Percentiles rank a stretch among this genome's conserved stretches.
phyloP scores from a whole-genome alignment of 2,113 vertebrate genomes.

The Chrysochloris asiatica region DNA sequence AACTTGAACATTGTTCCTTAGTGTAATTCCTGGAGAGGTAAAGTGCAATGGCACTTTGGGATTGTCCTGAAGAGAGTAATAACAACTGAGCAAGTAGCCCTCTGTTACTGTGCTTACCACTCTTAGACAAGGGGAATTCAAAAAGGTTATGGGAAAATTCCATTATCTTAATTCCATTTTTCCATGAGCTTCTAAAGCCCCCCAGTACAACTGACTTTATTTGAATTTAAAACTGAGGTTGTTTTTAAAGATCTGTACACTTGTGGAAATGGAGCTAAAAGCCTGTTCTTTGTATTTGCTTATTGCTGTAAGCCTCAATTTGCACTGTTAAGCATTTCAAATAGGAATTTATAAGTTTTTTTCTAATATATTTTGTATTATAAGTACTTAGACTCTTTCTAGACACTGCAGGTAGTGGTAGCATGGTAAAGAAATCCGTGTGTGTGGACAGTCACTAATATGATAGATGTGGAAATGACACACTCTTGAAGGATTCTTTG shows the following conservation, averaged over 20 bases:
- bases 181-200: no score
- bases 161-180: no score
- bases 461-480: not conserved
- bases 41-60: not conserved
- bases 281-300: not conserved
- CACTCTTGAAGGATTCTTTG: not conserved
- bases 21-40: not conserved
- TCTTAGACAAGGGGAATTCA: not conserved
- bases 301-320: slow-evolving; percentile 17
- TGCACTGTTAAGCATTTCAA: slow-evolving; percentile 22
- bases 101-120: not conserved
- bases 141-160: no score
- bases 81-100: not conserved
- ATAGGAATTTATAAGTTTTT: not conserved
- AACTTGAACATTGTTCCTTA: slow-evolving; percentile 26
- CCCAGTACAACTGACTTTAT: no score
- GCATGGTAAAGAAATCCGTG: slow-evolving; percentile 28
- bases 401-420: not conserved
- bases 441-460: not conserved
- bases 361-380: slow-evolving; percentile 16
- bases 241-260: not conserved
- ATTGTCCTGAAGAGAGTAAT: not conserved
- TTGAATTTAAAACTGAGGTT: no score
- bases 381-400: not conserved
- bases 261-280: not conserved